Percentiles rank a stretch among this genome's conserved stretches.
These are phyloP conservation scores for Chroicocephalus ridibundus DNA, from an alignment of 2,113 vertebrate species.

Conservation along the genomic window DNA sequence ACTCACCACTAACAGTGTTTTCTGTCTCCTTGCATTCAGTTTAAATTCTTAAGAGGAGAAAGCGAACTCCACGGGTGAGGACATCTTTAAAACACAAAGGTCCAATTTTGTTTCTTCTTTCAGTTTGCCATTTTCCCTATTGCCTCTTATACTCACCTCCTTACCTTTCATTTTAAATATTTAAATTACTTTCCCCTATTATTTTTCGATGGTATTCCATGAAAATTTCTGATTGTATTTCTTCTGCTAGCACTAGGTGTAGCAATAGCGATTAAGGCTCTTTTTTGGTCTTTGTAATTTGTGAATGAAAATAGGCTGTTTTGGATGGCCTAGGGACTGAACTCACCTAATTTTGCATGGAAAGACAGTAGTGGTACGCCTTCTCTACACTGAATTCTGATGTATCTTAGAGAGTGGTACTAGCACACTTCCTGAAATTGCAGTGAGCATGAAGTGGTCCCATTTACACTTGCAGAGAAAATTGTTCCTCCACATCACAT, in stretches of 20 bases:
- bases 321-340: neutral
- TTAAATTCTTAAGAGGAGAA: neutral
- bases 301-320: neutral
- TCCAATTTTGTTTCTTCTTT: neutral
- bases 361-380: neutral
- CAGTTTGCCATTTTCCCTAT: neutral
- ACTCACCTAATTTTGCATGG: neutral
- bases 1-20: neutral
- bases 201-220: neutral
- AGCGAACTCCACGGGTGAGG: neutral
- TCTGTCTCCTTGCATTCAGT: neutral
- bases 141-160: neutral
- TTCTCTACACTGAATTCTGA: neutral
- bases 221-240: neutral
- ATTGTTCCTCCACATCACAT: neutral
- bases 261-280: fast-evolving
- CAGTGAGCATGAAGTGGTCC: neutral
- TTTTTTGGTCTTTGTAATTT: neutral
- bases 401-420: neutral
- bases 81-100: neutral
- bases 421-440: neutral
- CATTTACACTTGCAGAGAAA: neutral
- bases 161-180: neutral
- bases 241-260: neutral
- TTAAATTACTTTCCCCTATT: neutral